Conservation (phyloP, 2,797 vertebrate genomes). For the Amniataba percoides region DNA sequence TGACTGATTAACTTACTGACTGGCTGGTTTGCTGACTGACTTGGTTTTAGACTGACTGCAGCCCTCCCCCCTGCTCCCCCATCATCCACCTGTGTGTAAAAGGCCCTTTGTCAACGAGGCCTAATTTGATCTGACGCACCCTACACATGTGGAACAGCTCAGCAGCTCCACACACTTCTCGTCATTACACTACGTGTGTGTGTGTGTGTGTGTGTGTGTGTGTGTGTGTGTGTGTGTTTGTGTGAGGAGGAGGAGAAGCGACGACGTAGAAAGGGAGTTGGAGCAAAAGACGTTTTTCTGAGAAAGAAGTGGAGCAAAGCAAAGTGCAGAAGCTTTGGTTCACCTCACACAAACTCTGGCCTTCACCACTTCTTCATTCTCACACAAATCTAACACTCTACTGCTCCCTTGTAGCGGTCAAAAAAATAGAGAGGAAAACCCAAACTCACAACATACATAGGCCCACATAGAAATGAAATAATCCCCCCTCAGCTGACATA, state of each 20-base stretch:
- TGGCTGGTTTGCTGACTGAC: constrained; percentile 65
- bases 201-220: constrained; percentile 32
- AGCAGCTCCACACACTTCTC: constrained; percentile 73
- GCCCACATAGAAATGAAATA: constrained; percentile 5
- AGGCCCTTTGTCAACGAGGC: constrained; percentile 82
- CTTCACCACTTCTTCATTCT: constrained; percentile 63
- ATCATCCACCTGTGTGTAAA: constrained; percentile 84
- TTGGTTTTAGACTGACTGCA: constrained; percentile 59
- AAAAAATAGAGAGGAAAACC: background rate
- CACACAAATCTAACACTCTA: constrained; percentile 17
- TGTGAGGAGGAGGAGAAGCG: constrained; percentile 39
- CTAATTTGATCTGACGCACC: constrained; percentile 85
- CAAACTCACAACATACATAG: background rate
- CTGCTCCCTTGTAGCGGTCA: background rate
- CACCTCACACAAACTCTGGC: constrained; percentile 66
- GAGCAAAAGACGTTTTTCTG: constrained; percentile 55
- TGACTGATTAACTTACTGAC: constrained; percentile 68
- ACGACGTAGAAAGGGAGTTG: constrained; percentile 27
- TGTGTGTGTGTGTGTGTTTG: constrained; percentile 21
- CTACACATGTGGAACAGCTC: constrained; percentile 88
- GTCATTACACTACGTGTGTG: constrained; percentile 62
- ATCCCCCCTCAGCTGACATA: background rate
- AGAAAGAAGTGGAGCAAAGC: constrained; percentile 48
- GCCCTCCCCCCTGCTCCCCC: constrained; percentile 45
- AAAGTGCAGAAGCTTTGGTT: constrained; percentile 58